Evolutionary conservation across 2,888 invertebrate species (phyloP).

Genomic region (Aproaerema taeniolella): DNA sequence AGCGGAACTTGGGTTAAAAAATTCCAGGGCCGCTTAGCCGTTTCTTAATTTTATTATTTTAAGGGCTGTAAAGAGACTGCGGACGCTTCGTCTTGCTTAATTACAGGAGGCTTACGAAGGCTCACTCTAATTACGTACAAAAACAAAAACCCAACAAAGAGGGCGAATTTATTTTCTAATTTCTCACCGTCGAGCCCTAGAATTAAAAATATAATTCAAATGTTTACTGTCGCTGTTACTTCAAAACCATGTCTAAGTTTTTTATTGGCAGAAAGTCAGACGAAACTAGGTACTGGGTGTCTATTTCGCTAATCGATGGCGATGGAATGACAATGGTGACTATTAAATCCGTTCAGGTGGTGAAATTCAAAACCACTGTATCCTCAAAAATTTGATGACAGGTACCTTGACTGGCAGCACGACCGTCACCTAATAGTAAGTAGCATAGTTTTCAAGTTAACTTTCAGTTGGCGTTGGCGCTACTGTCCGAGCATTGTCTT

Average conservation of each 20-base stretch:
- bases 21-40: constrained; percentile 32
- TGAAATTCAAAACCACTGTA: too few relatives aligned
- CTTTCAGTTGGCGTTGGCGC: too few relatives aligned
- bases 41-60: constrained; percentile 57
- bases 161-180: constrained; percentile 63
- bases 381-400: too few relatives aligned
- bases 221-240: constrained; percentile 43
- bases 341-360: too few relatives aligned
- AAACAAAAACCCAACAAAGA: constrained; percentile 63
- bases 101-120: constrained; percentile 54
- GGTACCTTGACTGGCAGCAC: too few relatives aligned
- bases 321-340: too few relatives aligned
- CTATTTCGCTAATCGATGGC: too few relatives aligned
- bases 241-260: constrained; percentile 21
- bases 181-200: constrained; percentile 46
- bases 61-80: constrained; percentile 47
- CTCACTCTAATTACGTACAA: constrained; percentile 67
- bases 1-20: too few relatives aligned
- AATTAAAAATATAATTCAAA: constrained; percentile 57
- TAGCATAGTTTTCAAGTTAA: too few relatives aligned
- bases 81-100: constrained; percentile 62
- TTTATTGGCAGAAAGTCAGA: neutral
- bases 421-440: too few relatives aligned
- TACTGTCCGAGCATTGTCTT: too few relatives aligned
- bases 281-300: too few relatives aligned